Percentiles rank a stretch among this genome's conserved stretches.
These are phyloP conservation scores for Hydrozoanthus gracilis DNA, from an alignment of 92 coral and sea anemone species.

Conservation along the genomic window DNA sequence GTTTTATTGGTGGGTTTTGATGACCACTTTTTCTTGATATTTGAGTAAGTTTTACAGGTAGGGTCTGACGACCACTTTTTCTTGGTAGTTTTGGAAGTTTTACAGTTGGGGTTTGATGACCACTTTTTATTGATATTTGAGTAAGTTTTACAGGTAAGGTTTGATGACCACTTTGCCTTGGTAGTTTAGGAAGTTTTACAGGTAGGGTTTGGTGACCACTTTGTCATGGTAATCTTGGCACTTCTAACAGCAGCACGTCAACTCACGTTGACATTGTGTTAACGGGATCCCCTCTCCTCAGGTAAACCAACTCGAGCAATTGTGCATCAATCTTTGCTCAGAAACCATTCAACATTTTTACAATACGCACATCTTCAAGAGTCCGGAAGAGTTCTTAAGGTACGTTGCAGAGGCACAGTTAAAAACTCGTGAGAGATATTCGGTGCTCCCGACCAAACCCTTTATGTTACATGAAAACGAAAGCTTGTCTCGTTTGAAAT, in stretches of 20 bases:
- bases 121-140: too few relatives aligned
- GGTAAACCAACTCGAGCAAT: constrained; percentile 91
- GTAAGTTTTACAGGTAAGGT: constrained; percentile 55
- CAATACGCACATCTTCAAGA: constrained; percentile 94
- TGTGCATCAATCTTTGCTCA: constrained; percentile 92
- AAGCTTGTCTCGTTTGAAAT: too few relatives aligned
- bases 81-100: too few relatives aligned
- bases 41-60: too few relatives aligned
- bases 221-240: neutral
- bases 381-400: constrained; percentile 91
- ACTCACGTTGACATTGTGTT: neutral
- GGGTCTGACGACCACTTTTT: too few relatives aligned
- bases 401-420: constrained; percentile 17
- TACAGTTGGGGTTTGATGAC: too few relatives aligned
- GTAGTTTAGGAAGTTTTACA: neutral
- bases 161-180: neutral
- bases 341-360: constrained; percentile 97
- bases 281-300: constrained; percentile 14
- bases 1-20: too few relatives aligned
- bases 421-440: too few relatives aligned
- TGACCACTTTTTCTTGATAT: too few relatives aligned
- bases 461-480: too few relatives aligned
- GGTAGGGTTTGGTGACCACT: too few relatives aligned
- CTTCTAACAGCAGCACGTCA: neutral
- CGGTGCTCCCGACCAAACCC: too few relatives aligned